Evolutionary conservation across 2,113 vertebrate species (phyloP), one percentile per base, ranked within the genome.

Genomic region (Centrocercus urophasianus): DNA sequence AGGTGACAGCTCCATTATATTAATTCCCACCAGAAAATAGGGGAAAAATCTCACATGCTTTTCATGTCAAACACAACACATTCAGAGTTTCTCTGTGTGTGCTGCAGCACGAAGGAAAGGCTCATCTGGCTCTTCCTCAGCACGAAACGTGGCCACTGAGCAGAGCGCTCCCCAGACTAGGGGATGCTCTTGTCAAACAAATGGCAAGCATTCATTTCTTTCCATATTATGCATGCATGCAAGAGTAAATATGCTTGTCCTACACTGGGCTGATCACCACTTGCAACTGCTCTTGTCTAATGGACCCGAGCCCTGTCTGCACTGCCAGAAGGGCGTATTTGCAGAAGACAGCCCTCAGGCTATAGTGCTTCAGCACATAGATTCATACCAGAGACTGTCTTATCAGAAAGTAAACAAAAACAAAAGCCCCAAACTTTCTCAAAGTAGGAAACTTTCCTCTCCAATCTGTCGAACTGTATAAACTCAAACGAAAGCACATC

Each of bases 11-110:
- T 87, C 91, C 77, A 93, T 95, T 95, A 89, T 69, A 88, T 86
- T 95, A 89, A 96, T 93, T 92, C 86, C 73, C 92, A n/a, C 65
- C 79, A 92, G 89, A 95, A 97, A 95, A 85, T 71, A 34, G 56
- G 43, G 25, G 57, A 79, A 30, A 42, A 66, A 9, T n/a, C 72
- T 96, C 2, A 3, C 65, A 82, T 63, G 63, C 63, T 78, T 91
- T 96, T 91, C 48, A 90, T 78, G 81, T 88, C 76, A 86, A 92
- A 65, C 61, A 80, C 36, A 88, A 75, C 61, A n/a, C 40, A 30
- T 87, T 87, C 66, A 82, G 78, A 80, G 72, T 78, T 90, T 78
- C 76, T 71, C 50, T 88, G 45, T 50, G 11, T 56, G 34, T 13
- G 34, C 34, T 90, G 69, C 25, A 27, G 66, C 22, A 52, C 20